Evolutionary conservation across 2,113 vertebrate species (phyloP).

Genomic region (Platysternon megacephalum): DNA sequence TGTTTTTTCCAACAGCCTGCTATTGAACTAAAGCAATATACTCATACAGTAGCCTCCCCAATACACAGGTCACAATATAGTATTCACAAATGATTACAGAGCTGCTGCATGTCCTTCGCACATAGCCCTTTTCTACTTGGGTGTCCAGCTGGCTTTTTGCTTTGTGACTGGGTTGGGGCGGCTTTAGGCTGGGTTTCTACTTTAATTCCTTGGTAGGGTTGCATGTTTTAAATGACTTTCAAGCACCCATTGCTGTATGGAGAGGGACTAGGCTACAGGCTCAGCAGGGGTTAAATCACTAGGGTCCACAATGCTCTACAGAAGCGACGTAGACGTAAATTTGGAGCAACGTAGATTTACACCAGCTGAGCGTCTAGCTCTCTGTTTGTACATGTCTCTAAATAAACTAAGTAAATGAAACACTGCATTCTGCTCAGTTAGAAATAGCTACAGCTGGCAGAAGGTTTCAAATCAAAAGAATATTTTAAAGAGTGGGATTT

Average conservation of each 20-base stretch:
- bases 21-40: neutral
- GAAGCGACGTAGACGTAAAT: neutral
- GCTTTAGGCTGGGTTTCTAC: constrained; percentile 7
- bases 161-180: neutral
- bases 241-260: neutral
- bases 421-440: constrained; percentile 57
- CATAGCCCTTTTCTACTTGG: neutral
- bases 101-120: neutral
- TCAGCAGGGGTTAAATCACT: constrained; percentile 30
- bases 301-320: neutral
- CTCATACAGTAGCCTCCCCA: neutral
- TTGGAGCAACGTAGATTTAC: constrained; percentile 20
- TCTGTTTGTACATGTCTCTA: constrained; percentile 45
- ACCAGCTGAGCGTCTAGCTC: constrained; percentile 17
- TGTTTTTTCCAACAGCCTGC: constrained; percentile 7
- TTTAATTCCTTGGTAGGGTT: constrained; percentile 14
- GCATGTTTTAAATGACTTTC: constrained; percentile 22
- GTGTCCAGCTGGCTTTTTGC: neutral
- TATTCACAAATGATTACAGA: neutral
- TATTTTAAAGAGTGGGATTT: constrained; percentile 63
- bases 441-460: constrained; percentile 63
- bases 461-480: constrained; percentile 50
- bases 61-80: neutral
- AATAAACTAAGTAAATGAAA: constrained; percentile 64
- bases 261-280: constrained; percentile 9